These are phyloP conservation scores for Drosophila longiperda DNA, from an alignment of 2,888 invertebrate species.

Conservation along the genomic window DNA sequence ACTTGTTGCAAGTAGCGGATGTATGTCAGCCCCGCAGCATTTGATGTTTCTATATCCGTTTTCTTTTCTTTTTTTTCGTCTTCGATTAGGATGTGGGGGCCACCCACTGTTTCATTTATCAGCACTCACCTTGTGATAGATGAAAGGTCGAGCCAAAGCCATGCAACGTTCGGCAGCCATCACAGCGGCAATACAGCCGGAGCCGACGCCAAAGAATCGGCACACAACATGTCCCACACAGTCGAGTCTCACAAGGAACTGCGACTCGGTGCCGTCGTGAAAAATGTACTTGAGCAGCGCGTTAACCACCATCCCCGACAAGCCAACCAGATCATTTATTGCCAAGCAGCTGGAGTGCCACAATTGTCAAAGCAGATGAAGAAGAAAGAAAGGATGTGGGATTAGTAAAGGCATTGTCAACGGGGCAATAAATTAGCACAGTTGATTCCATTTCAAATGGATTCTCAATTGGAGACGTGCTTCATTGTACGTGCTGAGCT, in stretches of 20 bases:
- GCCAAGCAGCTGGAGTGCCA: constrained; percentile 88
- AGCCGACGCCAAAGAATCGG: constrained; percentile 93
- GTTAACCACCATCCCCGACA: constrained; percentile 91
- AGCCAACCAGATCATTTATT: constrained; percentile 91
- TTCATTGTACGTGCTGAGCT: constrained; percentile 2
- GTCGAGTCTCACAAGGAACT: constrained; percentile 78
- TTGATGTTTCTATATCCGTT: too few species aligned
- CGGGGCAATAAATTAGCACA: constrained; percentile 47
- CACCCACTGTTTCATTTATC: not conserved
- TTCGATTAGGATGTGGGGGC: not conserved
- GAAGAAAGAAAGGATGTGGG: constrained; percentile 46
- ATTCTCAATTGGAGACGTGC: constrained; percentile 13
- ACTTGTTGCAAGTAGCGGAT: not conserved
- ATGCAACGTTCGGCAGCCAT: constrained; percentile 95
- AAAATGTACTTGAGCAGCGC: constrained; percentile 87
- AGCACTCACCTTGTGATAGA: constrained; percentile 92
- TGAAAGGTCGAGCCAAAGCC: constrained; percentile 93
- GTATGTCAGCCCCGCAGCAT: too few species aligned
- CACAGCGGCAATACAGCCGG: constrained; percentile 94
- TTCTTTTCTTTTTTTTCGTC: not conserved
- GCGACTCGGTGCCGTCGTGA: constrained; percentile 79
- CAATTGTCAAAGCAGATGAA: constrained; percentile 75
- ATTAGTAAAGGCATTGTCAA: constrained; percentile 36
- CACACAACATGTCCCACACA: constrained; percentile 88
- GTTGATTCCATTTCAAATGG: constrained; percentile 8